Evolutionary conservation across 2,888 invertebrate genomes (phyloP).

Genomic region (Crioceris asparagi): DNA sequence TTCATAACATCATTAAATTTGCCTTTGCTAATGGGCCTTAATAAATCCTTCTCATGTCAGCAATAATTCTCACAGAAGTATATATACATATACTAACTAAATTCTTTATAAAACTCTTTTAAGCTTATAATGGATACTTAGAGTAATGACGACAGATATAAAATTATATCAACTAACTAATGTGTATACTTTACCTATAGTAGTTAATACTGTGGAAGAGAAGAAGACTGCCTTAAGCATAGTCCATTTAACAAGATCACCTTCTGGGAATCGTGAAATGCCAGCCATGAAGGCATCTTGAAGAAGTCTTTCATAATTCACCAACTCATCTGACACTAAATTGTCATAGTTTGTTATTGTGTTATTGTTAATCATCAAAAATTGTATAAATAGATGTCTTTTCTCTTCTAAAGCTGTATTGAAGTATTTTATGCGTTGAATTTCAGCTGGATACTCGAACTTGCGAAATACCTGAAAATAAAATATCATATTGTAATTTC

Average conservation of each 20-base stretch:
- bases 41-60: too few relatives aligned
- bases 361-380: constrained; percentile 45
- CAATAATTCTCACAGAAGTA: too few relatives aligned
- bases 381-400: constrained; percentile 49
- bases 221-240: constrained; percentile 78
- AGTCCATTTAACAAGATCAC: constrained; percentile 57
- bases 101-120: too few relatives aligned
- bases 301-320: constrained; percentile 49
- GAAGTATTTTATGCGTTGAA: constrained; percentile 47
- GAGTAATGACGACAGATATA: too few relatives aligned
- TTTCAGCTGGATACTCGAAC: constrained; percentile 68
- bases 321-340: constrained; percentile 44
- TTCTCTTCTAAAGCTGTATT: constrained; percentile 38
- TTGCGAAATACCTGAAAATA: constrained; percentile 60
- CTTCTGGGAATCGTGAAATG: constrained; percentile 22
- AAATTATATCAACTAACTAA: too few relatives aligned
- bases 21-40: too few relatives aligned
- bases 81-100: too few relatives aligned
- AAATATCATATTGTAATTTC: constrained; percentile 15
- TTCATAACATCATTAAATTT: too few relatives aligned
- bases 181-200: constrained; percentile 56
- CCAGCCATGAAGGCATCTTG: constrained; percentile 65
- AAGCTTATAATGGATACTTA: too few relatives aligned
- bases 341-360: constrained; percentile 46
- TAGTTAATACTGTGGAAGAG: constrained; percentile 82